These are phyloP conservation scores for Actenoides hombroni DNA, from an alignment of 2,113 vertebrate species.

Conservation along the genomic window DNA sequence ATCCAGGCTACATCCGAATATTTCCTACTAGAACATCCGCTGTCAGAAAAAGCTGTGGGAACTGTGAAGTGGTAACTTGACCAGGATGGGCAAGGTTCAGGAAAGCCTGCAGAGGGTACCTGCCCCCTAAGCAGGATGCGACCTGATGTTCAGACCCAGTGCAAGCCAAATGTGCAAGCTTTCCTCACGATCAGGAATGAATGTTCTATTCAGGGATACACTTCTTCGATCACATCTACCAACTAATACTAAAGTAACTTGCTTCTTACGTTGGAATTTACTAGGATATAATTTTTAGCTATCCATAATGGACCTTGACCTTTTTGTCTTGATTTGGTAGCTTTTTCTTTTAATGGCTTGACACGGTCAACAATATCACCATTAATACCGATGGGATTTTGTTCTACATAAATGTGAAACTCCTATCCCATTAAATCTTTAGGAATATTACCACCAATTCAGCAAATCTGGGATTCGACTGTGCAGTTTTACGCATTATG, in stretches of 20 bases:
- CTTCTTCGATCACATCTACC: background rate
- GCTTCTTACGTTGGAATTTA: background rate
- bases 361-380: background rate
- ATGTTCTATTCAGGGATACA: background rate
- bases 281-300: background rate
- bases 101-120: background rate
- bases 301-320: background rate
- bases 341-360: background rate
- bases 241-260: background rate
- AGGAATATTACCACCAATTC: background rate
- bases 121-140: background rate
- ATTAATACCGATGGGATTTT: background rate
- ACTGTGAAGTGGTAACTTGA: background rate
- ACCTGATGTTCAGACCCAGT: too few species aligned
- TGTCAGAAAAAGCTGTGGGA: background rate
- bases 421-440: background rate
- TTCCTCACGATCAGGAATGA: background rate
- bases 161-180: background rate
- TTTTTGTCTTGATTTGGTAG: background rate
- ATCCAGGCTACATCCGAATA: background rate
- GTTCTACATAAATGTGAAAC: background rate
- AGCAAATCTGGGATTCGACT: background rate
- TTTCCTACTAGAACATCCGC: background rate
- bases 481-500: accelerated
- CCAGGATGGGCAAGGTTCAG: background rate